Evolutionary conservation across 1,140 invertebrate species (phyloP).

Genomic region (Zaprionus tsacasi): DNA sequence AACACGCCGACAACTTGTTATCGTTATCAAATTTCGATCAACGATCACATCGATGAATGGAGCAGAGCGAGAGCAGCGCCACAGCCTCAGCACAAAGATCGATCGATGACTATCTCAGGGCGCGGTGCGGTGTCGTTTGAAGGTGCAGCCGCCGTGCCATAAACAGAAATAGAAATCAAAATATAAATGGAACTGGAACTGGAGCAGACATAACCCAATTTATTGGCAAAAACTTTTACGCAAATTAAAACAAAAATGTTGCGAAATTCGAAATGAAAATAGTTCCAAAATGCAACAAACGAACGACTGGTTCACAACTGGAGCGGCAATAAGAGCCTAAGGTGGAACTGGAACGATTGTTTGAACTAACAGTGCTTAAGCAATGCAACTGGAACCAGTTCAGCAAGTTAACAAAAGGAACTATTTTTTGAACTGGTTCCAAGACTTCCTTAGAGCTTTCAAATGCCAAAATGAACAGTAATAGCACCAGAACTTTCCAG

Average conservation of each 20-base stretch:
- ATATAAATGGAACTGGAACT: background rate
- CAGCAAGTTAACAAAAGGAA: background rate
- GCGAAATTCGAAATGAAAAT: background rate
- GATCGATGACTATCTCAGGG: constrained; percentile 43
- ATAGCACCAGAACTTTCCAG: background rate
- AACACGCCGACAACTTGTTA: constrained; percentile 66
- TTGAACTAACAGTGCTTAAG: background rate
- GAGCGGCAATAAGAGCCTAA: too few species aligned
- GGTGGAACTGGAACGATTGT: too few species aligned
- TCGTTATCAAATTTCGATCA: constrained; percentile 70
- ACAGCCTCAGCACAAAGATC: constrained; percentile 13
- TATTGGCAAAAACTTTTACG: constrained; percentile 67
- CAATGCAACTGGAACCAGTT: background rate
- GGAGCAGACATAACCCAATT: background rate
- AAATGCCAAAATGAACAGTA: background rate
- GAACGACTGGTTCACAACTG: background rate
- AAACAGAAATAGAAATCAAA: background rate
- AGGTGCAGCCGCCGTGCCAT: constrained; percentile 16
- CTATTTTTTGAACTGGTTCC: background rate
- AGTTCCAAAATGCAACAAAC: too few species aligned
- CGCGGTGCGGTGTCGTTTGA: constrained; percentile 56
- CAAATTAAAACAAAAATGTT: constrained; percentile 56
- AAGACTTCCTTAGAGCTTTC: background rate
- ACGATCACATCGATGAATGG: constrained; percentile 43
- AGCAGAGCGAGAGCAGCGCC: constrained; percentile 18